These are phyloP conservation scores for Neopipo cinnamomea DNA, from an alignment of 2,113 vertebrate genomes.

Conservation along the genomic window DNA sequence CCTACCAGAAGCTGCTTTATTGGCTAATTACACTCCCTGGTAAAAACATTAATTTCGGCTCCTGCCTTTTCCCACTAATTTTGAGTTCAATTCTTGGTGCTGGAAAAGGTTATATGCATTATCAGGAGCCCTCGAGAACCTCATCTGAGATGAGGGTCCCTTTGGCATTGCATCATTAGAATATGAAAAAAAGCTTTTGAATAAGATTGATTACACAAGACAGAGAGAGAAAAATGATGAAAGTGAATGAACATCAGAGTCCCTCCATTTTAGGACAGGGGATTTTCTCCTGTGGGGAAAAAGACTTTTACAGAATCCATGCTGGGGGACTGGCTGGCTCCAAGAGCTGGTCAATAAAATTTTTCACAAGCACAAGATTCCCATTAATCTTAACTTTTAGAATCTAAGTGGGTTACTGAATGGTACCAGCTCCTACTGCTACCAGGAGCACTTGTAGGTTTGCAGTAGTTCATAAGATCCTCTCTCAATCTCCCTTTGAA, in stretches of 20 bases:
- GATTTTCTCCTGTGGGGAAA: not conserved
- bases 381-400: not conserved
- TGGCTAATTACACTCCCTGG: not conserved
- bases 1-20: not conserved
- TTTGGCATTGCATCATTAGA: not conserved
- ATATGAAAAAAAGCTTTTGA: not conserved
- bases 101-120: not conserved
- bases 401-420: not conserved
- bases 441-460: not conserved
- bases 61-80: not conserved
- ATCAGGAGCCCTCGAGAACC: not conserved
- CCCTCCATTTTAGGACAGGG: not conserved
- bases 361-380: not conserved
- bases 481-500: not conserved
- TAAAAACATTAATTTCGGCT: slow-evolving; percentile 7
- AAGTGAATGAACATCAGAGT: not conserved
- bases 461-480: not conserved
- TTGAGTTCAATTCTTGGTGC: not conserved
- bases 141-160: not conserved
- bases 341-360: not conserved
- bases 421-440: not conserved
- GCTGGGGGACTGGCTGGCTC: not conserved
- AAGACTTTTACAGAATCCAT: not conserved
- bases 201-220: not conserved
- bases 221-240: not conserved